Evolutionary conservation across 1,140 invertebrate genomes (phyloP).

Genomic region (Drosophila tsacasi): DNA sequence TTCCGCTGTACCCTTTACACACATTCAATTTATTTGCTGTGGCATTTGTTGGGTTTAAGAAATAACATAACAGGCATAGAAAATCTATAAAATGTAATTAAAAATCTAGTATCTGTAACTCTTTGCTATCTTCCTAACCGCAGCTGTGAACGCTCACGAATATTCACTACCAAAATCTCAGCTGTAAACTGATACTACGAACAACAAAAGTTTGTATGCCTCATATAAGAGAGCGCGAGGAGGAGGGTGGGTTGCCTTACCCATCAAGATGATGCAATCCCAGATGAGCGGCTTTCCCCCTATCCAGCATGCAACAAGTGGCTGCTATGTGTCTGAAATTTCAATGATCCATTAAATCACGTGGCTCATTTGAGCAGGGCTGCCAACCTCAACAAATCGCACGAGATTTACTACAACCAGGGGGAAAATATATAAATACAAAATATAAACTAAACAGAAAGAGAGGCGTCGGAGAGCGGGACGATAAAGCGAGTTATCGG

Average conservation of each 20-base stretch:
- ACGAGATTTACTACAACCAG: constrained; percentile 18
- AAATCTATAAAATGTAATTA: background rate
- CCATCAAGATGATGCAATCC: constrained; percentile 38
- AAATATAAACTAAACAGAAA: constrained; percentile 8
- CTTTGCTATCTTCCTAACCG: background rate
- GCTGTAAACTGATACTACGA: constrained; percentile 11
- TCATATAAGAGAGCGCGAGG: background rate
- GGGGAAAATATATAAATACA: constrained; percentile 2
- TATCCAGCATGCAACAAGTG: constrained; percentile 41
- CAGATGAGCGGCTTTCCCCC: constrained; percentile 25
- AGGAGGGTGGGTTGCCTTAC: background rate
- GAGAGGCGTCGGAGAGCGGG: background rate
- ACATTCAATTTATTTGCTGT: no score
- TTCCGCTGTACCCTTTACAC: no score
- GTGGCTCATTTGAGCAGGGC: constrained; percentile 45
- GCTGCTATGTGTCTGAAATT: constrained; percentile 34
- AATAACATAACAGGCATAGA: no score
- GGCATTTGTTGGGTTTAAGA: no score
- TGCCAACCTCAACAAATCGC: constrained; percentile 33
- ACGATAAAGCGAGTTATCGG: constrained; percentile 50
- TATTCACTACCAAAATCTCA: background rate
- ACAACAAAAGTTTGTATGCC: constrained; percentile 10
- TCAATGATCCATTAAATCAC: constrained; percentile 45
- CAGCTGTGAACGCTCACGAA: background rate
- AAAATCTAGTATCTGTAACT: background rate